phyloP scores from a whole-genome alignment of 2,797 vertebrate genomes.

The Silurus aristotelis region DNA sequence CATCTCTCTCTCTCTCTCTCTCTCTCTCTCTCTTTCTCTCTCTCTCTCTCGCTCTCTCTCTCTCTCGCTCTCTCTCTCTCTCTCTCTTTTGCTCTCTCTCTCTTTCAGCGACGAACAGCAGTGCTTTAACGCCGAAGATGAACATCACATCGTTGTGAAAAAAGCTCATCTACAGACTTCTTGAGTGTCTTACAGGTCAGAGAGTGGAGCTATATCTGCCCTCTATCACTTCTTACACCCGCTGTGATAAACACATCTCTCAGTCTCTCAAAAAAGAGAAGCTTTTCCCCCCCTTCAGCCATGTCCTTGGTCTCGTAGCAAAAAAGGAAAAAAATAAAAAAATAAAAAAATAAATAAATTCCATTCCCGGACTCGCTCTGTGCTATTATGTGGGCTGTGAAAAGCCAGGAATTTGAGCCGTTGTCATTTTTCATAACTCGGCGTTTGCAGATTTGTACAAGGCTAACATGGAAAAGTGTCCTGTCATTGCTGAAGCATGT shows the following conservation, averaged over 20 bases:
- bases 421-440: not conserved
- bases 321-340: not conserved
- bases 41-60: too few species aligned
- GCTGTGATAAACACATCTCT: conserved; percentile 24
- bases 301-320: conserved; percentile 21
- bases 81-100: not conserved
- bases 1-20: too few species aligned
- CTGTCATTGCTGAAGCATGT: not conserved
- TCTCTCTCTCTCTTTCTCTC: not conserved
- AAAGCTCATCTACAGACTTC: not conserved
- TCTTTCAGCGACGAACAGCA: not conserved
- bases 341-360: conserved; percentile 10
- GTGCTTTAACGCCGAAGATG: not conserved
- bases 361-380: conserved; percentile 20
- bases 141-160: not conserved
- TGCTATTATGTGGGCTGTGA: conserved; percentile 31
- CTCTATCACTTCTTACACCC: conserved; percentile 8
- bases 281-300: not conserved
- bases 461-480: not conserved
- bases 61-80: too few species aligned
- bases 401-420: not conserved
- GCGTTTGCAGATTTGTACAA: not conserved
- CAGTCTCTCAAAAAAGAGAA: not conserved
- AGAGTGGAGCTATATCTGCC: not conserved
- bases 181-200: conserved; percentile 1